phyloP scores from a whole-genome alignment of 53 echinoderm and acorn worm genomes.

The Hippasteria phrygiana region DNA sequence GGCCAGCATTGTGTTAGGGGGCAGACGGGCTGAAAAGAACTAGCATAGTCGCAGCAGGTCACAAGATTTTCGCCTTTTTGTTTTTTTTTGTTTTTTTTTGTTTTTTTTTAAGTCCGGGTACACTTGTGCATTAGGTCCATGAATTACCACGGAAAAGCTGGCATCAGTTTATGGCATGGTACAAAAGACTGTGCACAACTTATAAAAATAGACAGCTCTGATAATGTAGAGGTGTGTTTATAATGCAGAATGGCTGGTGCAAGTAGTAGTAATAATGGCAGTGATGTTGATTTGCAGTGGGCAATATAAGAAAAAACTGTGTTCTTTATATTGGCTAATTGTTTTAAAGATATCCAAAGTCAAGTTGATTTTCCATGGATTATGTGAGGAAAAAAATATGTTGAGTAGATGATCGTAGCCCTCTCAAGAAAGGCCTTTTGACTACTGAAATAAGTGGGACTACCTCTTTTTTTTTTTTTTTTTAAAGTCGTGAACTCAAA shows the following conservation, averaged over 20 bases:
- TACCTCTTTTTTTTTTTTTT: too few species aligned
- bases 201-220: background rate
- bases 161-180: background rate
- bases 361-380: too few species aligned
- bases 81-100: too few species aligned
- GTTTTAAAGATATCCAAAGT: too few species aligned
- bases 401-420: too few species aligned
- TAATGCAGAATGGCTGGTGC: background rate
- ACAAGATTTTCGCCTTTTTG: conserved; percentile 3
- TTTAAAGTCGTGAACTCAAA: too few species aligned
- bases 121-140: background rate
- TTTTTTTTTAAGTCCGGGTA: background rate
- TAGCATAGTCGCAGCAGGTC: conserved; percentile 45
- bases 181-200: background rate
- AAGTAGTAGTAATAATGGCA: background rate
- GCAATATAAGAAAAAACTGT: too few species aligned
- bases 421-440: too few species aligned
- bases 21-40: conserved; percentile 35
- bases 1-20: conserved; percentile 26
- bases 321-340: too few species aligned
- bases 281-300: background rate
- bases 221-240: too few species aligned
- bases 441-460: too few species aligned
- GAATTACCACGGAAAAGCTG: background rate
- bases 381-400: too few species aligned